phyloP scores from a whole-genome alignment of 2,797 vertebrate species.

The Ptychobarbus kaznakovi region DNA sequence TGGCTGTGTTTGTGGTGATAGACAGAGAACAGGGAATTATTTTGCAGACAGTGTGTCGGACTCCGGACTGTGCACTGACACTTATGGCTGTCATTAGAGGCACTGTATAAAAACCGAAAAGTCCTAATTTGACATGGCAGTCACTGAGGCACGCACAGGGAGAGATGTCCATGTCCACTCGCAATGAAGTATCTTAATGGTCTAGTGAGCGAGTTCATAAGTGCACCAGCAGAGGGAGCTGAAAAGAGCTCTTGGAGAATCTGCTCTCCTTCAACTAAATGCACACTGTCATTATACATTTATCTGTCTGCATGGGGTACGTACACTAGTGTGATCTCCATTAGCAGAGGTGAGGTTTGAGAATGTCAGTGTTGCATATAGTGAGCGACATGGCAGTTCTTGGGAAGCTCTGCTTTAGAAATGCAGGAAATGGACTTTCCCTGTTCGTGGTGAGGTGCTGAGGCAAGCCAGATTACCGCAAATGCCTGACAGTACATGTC shows the following conservation, averaged over 20 bases:
- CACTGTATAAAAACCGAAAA: conserved; percentile 11
- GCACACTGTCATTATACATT: conserved; percentile 53
- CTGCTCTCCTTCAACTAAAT: conserved; percentile 13
- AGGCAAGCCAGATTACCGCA: conserved; percentile 2
- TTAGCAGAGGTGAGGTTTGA: conserved; percentile 52
- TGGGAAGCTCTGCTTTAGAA: conserved; percentile 3
- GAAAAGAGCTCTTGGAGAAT: conserved; percentile 7
- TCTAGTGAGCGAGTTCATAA: conserved; percentile 2
- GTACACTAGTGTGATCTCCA: conserved; percentile 45
- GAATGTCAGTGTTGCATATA: conserved; percentile 19
- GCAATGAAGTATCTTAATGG: conserved; percentile 16
- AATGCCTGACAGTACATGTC: conserved; percentile 6
- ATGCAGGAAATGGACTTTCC: conserved; percentile 46
- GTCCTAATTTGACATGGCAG: conserved; percentile 35
- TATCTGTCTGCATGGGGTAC: conserved; percentile 33
- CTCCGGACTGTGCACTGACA: conserved; percentile 21
- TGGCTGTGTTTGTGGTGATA: conserved; percentile 25
- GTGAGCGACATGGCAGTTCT: not conserved
- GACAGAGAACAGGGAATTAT: conserved; percentile 24
- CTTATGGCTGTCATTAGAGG: conserved; percentile 25
- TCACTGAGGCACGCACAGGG: conserved; percentile 4
- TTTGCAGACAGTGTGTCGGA: conserved; percentile 22
- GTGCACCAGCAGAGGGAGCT: conserved; percentile 62
- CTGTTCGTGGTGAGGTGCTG: conserved; percentile 36
- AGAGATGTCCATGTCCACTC: conserved; percentile 8